Evolutionary conservation across 2,113 vertebrate species (phyloP).

Genomic region (Serinus canaria): DNA sequence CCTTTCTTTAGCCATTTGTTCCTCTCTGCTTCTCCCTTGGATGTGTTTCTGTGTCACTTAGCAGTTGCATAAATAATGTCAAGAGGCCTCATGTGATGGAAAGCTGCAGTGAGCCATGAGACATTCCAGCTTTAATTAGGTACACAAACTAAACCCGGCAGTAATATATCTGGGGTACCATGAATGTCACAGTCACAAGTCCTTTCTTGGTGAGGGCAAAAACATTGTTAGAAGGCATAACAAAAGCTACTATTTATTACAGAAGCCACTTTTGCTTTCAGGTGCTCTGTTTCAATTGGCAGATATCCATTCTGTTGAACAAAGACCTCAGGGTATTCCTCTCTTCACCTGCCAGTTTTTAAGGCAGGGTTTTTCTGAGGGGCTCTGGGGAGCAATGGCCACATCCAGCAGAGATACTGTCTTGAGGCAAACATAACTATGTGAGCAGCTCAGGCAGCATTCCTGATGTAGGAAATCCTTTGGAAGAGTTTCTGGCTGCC

Average conservation of each 20-base stretch:
- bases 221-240: neutral
- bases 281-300: neutral
- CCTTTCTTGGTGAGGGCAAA: neutral
- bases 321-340: neutral
- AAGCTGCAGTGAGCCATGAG: conserved; percentile 13
- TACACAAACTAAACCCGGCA: neutral
- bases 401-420: neutral
- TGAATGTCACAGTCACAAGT: neutral
- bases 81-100: conserved; percentile 2
- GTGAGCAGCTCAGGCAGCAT: neutral
- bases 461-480: neutral
- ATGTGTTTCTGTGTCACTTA: conserved; percentile 46
- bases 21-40: neutral
- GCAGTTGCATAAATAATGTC: conserved; percentile 32
- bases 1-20: conserved; percentile 31
- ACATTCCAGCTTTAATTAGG: conserved; percentile 27
- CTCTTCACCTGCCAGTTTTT: neutral
- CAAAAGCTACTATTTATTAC: neutral
- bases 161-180: neutral
- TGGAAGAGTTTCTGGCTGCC: neutral
- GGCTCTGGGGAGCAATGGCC: neutral
- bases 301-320: neutral
- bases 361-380: neutral
- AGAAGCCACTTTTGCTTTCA: neutral
- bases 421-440: neutral